These are phyloP conservation scores for Procambarus virginalis DNA, from an alignment of 1,140 invertebrate genomes.

Conservation along the genomic window DNA sequence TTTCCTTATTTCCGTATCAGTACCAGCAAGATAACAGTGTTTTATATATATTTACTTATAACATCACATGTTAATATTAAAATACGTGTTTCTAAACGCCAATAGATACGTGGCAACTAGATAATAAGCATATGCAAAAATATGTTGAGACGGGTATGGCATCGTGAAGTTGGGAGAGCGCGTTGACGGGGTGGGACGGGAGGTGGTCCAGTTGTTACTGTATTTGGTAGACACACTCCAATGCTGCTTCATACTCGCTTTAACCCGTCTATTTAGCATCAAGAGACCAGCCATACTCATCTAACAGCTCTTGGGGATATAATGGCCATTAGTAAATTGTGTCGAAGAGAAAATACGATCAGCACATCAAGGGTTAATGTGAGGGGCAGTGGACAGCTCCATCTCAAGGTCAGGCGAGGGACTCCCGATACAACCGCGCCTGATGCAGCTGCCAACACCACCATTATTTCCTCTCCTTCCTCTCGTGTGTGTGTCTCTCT, in stretches of 20 bases:
- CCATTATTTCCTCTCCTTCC: constrained; percentile 31
- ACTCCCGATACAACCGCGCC: background rate
- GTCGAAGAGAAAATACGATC: background rate
- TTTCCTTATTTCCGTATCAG: constrained; percentile 1
- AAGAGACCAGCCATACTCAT: background rate
- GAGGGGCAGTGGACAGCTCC: constrained; percentile 48
- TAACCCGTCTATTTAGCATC: background rate
- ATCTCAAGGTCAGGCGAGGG: constrained; percentile 36
- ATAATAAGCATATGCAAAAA: background rate
- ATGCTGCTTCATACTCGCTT: background rate
- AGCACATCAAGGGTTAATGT: constrained; percentile 32
- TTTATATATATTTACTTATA: background rate
- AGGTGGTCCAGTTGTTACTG: constrained; percentile 64
- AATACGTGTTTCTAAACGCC: too few species aligned
- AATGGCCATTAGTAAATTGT: too few species aligned
- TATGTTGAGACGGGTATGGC: constrained; percentile 18
- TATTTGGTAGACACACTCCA: constrained; percentile 59
- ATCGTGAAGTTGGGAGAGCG: constrained; percentile 54
- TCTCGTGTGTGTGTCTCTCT: background rate
- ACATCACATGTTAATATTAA: too few species aligned
- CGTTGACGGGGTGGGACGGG: constrained; percentile 61
- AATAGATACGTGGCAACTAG: background rate
- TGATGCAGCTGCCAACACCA: constrained; percentile 32
- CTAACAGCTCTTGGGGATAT: too few species aligned
- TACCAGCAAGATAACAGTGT: background rate